These are phyloP conservation scores for Hormaphis cornu DNA, from an alignment of 1,140 invertebrate genomes.

Conservation along the genomic window DNA sequence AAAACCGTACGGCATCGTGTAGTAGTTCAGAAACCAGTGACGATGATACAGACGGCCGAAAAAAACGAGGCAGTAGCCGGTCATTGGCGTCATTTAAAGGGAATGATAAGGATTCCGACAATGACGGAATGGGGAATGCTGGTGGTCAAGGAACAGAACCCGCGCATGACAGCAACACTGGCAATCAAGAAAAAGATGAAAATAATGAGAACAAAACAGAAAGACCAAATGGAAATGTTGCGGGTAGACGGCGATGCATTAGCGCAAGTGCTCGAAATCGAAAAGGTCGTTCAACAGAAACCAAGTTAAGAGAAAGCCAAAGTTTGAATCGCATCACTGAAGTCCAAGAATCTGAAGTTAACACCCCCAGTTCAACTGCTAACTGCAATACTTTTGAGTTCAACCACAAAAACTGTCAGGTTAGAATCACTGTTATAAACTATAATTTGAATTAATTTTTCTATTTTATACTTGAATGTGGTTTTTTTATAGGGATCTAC, in stretches of 20 bases:
- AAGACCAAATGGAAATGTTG: constrained; percentile 37
- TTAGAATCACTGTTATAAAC: background rate
- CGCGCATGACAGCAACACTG: constrained; percentile 32
- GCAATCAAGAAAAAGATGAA: background rate
- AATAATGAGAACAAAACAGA: constrained; percentile 8
- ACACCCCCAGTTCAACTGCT: background rate
- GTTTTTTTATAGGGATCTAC: background rate
- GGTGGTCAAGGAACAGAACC: constrained; percentile 32
- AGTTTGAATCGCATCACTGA: constrained; percentile 73
- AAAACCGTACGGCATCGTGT: constrained; percentile 72
- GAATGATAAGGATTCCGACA: constrained; percentile 49
- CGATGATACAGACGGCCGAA: constrained; percentile 73
- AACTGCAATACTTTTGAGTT: background rate
- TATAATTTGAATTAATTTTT: background rate
- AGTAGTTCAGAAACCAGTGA: constrained; percentile 84
- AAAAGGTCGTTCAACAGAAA: constrained; percentile 52
- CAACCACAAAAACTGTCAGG: background rate
- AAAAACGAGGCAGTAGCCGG: constrained; percentile 50
- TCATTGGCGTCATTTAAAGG: constrained; percentile 35
- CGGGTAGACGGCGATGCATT: constrained; percentile 33
- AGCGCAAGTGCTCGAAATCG: constrained; percentile 44
- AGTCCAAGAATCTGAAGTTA: constrained; percentile 55
- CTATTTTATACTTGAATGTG: too few species aligned
- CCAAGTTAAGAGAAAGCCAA: constrained; percentile 64
- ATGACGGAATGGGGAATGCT: constrained; percentile 42